These are phyloP conservation scores for Epizoanthus rinbou DNA, from an alignment of 92 coral and sea anemone species.

Conservation along the genomic window DNA sequence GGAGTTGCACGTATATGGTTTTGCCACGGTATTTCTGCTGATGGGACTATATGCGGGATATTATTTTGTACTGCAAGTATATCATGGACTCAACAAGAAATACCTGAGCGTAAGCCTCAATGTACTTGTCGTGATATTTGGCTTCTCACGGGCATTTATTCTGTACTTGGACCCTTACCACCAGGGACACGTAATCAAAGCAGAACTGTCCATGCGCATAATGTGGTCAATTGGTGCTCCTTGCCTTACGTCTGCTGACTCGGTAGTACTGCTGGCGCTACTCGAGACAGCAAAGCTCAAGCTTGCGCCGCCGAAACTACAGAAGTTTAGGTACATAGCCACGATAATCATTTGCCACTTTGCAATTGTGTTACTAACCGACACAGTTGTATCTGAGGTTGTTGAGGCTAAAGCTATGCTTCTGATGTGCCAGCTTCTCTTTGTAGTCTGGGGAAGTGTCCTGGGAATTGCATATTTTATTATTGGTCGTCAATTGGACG, in stretches of 20 bases:
- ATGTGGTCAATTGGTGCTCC: constrained; percentile 79
- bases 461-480: constrained; percentile 66
- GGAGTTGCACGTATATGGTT: constrained; percentile 73
- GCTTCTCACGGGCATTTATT: constrained; percentile 70
- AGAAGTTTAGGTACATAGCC: constrained; percentile 53
- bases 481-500: constrained; percentile 66
- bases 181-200: constrained; percentile 66
- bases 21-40: constrained; percentile 50
- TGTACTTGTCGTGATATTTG: constrained; percentile 58
- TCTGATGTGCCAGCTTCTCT: constrained; percentile 71
- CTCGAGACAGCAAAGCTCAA: constrained; percentile 62
- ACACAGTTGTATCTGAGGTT: constrained; percentile 63
- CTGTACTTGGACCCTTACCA: constrained; percentile 75
- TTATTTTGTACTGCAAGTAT: constrained; percentile 57
- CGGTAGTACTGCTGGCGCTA: constrained; percentile 60
- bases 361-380: constrained; percentile 58
- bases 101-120: constrained; percentile 71
- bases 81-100: constrained; percentile 68
- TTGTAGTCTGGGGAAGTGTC: constrained; percentile 63
- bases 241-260: constrained; percentile 78
- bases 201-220: constrained; percentile 65
- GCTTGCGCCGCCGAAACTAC: constrained; percentile 69
- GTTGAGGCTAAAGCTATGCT: constrained; percentile 78
- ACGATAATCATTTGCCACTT: constrained; percentile 57
- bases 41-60: constrained; percentile 72